phyloP scores from a whole-genome alignment of 2,797 vertebrate species.

The Chrysocyon brachyurus region DNA sequence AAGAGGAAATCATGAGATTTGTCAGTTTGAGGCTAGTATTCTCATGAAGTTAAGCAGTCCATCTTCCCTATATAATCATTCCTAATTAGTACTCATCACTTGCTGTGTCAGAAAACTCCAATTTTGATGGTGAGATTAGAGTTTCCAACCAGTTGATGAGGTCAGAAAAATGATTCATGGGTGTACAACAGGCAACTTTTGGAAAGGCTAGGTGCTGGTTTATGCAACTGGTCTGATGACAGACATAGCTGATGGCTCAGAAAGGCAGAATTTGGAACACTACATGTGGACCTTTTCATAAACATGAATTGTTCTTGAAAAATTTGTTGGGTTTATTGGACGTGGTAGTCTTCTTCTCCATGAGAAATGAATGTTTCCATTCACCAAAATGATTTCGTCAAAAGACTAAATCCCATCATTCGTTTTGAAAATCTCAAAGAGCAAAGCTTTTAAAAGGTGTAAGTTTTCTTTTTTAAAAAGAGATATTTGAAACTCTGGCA shows the following conservation, averaged over 20 bases:
- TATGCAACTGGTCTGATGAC: constrained; percentile 47
- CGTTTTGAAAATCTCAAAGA: constrained; percentile 50
- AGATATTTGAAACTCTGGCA: background rate
- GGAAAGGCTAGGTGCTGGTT: constrained; percentile 59
- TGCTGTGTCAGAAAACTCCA: constrained; percentile 39
- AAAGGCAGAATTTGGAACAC: constrained; percentile 40
- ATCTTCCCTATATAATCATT: background rate
- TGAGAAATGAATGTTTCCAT: background rate
- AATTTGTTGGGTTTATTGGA: constrained; percentile 32
- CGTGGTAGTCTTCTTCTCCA: background rate
- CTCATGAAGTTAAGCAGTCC: background rate
- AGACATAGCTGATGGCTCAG: constrained; percentile 22
- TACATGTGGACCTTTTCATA: constrained; percentile 1
- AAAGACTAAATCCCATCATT: constrained; percentile 37
- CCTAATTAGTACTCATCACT: background rate
- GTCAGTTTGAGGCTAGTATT: background rate
- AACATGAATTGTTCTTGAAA: constrained; percentile 41
- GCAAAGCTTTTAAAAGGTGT: background rate
- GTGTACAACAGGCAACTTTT: constrained; percentile 34
- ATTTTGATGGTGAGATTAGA: background rate
- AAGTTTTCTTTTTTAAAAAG: background rate
- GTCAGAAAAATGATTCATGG: constrained; percentile 47
- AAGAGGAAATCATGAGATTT: constrained; percentile 37
- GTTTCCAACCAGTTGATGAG: constrained; percentile 16
- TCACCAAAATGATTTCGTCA: constrained; percentile 9